Percentiles rank a stretch among this genome's conserved stretches.
phyloP scores from a whole-genome alignment of 2,888 invertebrate genomes.

The Halocaridina rubra region DNA sequence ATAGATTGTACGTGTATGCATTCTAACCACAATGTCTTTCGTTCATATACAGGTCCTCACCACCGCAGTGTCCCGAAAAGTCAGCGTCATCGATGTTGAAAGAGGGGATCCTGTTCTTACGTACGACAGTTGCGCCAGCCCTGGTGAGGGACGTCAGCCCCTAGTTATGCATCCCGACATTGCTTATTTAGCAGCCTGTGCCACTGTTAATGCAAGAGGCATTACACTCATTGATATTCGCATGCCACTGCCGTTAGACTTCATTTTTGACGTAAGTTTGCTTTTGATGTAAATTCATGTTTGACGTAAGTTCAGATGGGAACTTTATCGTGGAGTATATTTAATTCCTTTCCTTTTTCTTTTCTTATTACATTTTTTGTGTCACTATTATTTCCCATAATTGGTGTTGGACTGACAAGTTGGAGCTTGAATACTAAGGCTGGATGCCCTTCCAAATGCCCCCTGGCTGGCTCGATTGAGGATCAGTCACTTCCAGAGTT shows the following conservation, averaged over 20 bases:
- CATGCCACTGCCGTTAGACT: conserved; percentile 71
- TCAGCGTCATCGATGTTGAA: conserved; percentile 71
- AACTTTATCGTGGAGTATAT: too few relatives aligned
- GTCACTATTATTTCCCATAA: too few relatives aligned
- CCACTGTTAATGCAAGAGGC: conserved; percentile 71
- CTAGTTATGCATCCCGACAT: conserved; percentile 70
- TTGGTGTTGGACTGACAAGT: too few relatives aligned
- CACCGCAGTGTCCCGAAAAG: conserved; percentile 70
- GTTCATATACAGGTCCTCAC: conserved; percentile 68
- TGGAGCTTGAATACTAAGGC: too few relatives aligned
- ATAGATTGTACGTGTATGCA: too few relatives aligned
- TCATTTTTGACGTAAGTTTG: conserved; percentile 70
- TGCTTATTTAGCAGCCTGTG: conserved; percentile 70
- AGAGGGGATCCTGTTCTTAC: conserved; percentile 70
- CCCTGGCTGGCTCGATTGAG: too few relatives aligned
- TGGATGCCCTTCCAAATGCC: too few relatives aligned
- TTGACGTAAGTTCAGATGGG: too few relatives aligned
- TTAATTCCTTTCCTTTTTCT: too few relatives aligned
- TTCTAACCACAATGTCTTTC: not conserved
- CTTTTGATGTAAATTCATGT: too few relatives aligned
- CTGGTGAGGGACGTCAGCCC: conserved; percentile 70
- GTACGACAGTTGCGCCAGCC: conserved; percentile 71
- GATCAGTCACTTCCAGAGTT: too few relatives aligned
- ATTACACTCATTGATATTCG: conserved; percentile 71
- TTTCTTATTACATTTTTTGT: too few relatives aligned